Evolutionary conservation across 2,888 invertebrate species (phyloP).

Genomic region (Pseudolycoriella hygida): DNA sequence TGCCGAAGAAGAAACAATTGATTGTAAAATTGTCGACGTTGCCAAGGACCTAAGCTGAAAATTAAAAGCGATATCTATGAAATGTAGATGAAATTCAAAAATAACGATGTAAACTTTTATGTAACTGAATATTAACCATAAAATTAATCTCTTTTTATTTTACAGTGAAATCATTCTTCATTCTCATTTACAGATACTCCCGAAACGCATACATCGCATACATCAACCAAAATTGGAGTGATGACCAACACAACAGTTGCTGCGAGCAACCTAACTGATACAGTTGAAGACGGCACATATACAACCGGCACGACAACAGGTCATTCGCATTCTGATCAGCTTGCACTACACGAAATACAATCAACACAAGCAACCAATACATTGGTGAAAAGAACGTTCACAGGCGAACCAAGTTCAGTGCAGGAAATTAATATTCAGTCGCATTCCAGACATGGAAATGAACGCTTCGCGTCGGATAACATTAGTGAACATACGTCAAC

Average conservation of each 20-base stretch:
- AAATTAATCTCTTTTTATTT: too few relatives aligned
- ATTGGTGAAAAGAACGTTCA: background rate
- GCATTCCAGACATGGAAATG: slow-evolving; percentile 25
- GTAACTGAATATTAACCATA: too few relatives aligned
- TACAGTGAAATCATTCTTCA: background rate
- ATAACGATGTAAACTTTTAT: too few relatives aligned
- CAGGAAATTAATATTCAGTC: slow-evolving; percentile 16
- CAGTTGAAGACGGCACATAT: background rate
- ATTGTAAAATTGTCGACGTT: too few relatives aligned
- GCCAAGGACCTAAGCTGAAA: too few relatives aligned
- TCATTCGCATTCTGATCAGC: background rate
- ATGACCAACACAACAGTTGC: background rate
- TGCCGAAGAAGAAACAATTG: too few relatives aligned
- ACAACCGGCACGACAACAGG: background rate
- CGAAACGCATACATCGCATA: background rate
- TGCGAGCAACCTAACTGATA: background rate
- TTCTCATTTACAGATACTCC: background rate
- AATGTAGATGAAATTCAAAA: too few relatives aligned
- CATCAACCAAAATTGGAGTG: background rate
- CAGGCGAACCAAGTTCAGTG: background rate
- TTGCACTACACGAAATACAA: background rate
- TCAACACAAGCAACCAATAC: background rate
- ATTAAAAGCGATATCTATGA: too few relatives aligned
- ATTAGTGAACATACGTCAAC: slow-evolving; percentile 5
- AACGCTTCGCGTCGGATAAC: slow-evolving; percentile 9